Evolutionary conservation across 2,797 vertebrate genomes (phyloP), one percentile per base, ranked within the genome.

Genomic region (Falco biarmicus): DNA sequence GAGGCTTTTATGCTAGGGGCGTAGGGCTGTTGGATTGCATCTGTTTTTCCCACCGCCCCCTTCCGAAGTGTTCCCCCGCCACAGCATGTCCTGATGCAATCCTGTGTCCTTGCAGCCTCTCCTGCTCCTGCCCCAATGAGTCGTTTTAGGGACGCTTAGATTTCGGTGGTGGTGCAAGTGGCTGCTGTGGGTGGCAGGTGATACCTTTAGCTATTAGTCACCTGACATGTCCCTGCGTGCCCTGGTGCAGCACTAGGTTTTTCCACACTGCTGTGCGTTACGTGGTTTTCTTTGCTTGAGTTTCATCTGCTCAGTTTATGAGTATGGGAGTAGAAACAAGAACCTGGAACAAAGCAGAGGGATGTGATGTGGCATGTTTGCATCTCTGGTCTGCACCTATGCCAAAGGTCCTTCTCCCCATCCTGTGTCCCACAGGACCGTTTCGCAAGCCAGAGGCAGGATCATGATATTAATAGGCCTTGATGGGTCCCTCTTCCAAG

Each of bases 141-240:
- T 81, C 10, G 0, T 89, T 83, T 84, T 63, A 47, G 84, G 87
- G 54, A 94, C 61, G 8, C 26, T 74, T 90, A 78, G 79, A 47
- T 93, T 87, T 78, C 74, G 77, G 75, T 87, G 60, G 74, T 6
- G 0, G 25, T 87, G 66, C 48, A 51, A 84, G 69, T 0, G 2
- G 85, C 83, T 88, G 66, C 63, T 45, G 77, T 93, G 94, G 85
- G 88, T 68, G 86, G 88, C 86, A 92, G 88, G 71, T 18, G 31
- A 12, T 96, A 89, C 82, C 90, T 96, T 93, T 82, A 95, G 93
- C 84, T 89, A 7, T 96, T 92, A 94, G 91, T 92, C 94, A 96
- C 84, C 32, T 11, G 0, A 70, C 74, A 63, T 84, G 63, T 66
- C 82, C 89, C 61, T 2, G 0, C 15, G 48, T 84, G 71, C 88